Evolutionary conservation across 1,140 invertebrate species (phyloP).

Genomic region (Xylocopa sonorina): DNA sequence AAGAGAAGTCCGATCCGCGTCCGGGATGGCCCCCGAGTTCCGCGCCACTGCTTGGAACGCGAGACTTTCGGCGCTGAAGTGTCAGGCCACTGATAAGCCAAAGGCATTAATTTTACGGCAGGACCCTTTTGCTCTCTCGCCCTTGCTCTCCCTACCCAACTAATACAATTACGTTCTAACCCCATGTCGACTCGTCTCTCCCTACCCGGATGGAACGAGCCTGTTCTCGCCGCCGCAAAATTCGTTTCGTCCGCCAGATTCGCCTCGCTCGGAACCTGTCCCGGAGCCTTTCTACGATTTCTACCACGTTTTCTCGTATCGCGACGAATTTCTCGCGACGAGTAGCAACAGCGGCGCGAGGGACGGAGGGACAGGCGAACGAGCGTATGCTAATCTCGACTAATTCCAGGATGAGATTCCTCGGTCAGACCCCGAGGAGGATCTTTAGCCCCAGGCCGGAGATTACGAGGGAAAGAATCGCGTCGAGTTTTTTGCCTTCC

Average conservation of each 20-base stretch:
- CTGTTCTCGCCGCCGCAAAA: conserved; percentile 26
- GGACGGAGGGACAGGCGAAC: too few species aligned
- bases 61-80: conserved; percentile 77
- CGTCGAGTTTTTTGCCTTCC: not conserved
- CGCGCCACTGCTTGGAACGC: conserved; percentile 67
- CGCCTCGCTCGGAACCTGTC: not conserved
- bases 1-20: not conserved
- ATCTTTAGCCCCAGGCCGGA: not conserved
- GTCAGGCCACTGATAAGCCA: conserved; percentile 79
- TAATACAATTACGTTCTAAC: conserved; percentile 82
- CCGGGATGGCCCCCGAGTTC: conserved; percentile 33
- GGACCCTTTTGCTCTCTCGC: conserved; percentile 65
- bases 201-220: conserved; percentile 1
- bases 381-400: conserved; percentile 16
- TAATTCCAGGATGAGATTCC: conserved; percentile 8
- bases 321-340: not conserved
- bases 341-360: not conserved
- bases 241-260: not conserved
- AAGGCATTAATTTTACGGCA: conserved; percentile 80
- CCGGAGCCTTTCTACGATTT: not conserved
- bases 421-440: not conserved
- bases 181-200: conserved; percentile 73
- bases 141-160: conserved; percentile 72
- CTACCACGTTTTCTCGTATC: not conserved
- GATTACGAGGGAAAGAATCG: conserved; percentile 1